phyloP scores from a whole-genome alignment of 1,140 invertebrate genomes.

The Dendroctonus ponderosae region DNA sequence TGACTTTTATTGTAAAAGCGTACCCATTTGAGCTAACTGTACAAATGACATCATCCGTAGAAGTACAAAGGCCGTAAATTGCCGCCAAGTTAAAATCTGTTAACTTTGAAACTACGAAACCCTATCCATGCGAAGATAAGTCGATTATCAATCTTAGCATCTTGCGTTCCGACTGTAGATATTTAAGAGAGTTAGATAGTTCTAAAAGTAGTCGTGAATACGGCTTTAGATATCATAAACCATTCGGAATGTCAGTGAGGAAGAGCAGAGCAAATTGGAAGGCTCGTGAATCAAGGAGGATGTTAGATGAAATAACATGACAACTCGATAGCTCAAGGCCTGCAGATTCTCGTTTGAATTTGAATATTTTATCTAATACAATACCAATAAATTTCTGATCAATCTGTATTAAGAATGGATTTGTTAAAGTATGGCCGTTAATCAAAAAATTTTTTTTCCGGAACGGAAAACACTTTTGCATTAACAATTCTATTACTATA shows the following conservation, averaged over 20 bases:
- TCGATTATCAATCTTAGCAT: slow-evolving; percentile 11
- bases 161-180: neutral
- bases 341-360: too few relatives aligned
- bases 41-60: slow-evolving; percentile 8
- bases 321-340: too few relatives aligned
- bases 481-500: too few relatives aligned
- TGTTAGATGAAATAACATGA: too few relatives aligned
- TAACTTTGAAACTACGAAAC: slow-evolving; percentile 14
- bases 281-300: too few relatives aligned
- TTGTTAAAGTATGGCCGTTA: too few relatives aligned
- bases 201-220: slow-evolving; percentile 7
- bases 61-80: slow-evolving; percentile 15
- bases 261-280: slow-evolving; percentile 10
- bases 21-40: slow-evolving; percentile 2
- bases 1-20: neutral
- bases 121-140: slow-evolving; percentile 12
- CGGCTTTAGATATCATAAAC: slow-evolving; percentile 6
- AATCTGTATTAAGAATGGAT: too few relatives aligned
- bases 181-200: slow-evolving; percentile 2
- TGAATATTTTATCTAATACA: too few relatives aligned
- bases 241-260: slow-evolving; percentile 4
- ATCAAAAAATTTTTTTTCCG: too few relatives aligned
- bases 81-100: slow-evolving; percentile 18
- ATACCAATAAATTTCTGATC: too few relatives aligned
- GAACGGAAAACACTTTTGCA: too few relatives aligned